Evolutionary conservation across 2,888 invertebrate species (phyloP).

Genomic region (Drosophila prostipennis): DNA sequence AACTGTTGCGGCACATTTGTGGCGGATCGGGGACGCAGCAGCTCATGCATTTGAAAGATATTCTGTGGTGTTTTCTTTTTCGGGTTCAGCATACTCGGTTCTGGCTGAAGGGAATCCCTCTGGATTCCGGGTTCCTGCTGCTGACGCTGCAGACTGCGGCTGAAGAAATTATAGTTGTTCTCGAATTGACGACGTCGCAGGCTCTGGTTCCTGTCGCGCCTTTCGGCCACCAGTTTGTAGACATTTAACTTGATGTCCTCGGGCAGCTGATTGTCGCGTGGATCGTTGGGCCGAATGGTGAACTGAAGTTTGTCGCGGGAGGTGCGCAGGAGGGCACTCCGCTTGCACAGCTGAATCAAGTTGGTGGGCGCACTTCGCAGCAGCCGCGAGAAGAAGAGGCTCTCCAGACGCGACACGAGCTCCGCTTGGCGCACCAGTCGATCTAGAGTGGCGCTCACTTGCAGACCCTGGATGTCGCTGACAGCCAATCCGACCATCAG

Average conservation of each 20-base stretch:
- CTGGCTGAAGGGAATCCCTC: slow-evolving; percentile 28
- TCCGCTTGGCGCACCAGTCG: slow-evolving; percentile 92
- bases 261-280: slow-evolving; percentile 90
- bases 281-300: slow-evolving; percentile 92
- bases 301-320: slow-evolving; percentile 90
- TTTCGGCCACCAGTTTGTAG: slow-evolving; percentile 90
- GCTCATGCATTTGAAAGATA: slow-evolving; percentile 63
- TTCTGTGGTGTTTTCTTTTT: slow-evolving; percentile 31
- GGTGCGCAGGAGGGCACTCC: slow-evolving; percentile 90
- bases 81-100: neutral
- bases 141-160: slow-evolving; percentile 75
- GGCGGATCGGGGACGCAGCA: slow-evolving; percentile 80
- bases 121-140: slow-evolving; percentile 42
- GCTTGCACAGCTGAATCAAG: slow-evolving; percentile 88
- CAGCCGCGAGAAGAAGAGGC: slow-evolving; percentile 91
- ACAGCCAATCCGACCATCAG: slow-evolving; percentile 93
- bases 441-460: slow-evolving; percentile 92
- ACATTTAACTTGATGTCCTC: slow-evolving; percentile 90
- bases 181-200: slow-evolving; percentile 85
- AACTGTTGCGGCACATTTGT: slow-evolving; percentile 81
- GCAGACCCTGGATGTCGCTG: slow-evolving; percentile 92
- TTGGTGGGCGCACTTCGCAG: slow-evolving; percentile 88
- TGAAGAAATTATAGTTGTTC: slow-evolving; percentile 82
- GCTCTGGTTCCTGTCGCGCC: slow-evolving; percentile 87
- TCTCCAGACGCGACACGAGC: slow-evolving; percentile 92